Percentiles rank a stretch among this genome's conserved stretches.
Conservation (phyloP, 2,888 invertebrate species). For the Pycnomerus fuliginosus region DNA sequence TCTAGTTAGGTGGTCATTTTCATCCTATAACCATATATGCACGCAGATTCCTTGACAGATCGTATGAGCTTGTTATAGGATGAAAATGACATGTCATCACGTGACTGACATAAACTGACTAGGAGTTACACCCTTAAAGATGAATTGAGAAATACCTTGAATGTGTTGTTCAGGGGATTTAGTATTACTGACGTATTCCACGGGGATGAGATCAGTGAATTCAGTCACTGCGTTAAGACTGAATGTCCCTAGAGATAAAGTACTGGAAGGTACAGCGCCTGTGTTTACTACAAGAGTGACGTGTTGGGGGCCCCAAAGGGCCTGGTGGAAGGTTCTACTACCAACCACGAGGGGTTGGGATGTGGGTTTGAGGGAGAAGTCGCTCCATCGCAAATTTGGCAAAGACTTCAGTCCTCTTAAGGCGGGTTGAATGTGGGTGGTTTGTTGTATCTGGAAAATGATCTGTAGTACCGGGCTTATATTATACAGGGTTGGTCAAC, state of each 20-base stretch:
- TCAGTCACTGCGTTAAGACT: constrained; percentile 75
- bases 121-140: no score
- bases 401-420: constrained; percentile 71
- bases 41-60: no score
- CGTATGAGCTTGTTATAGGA: no score
- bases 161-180: constrained; percentile 62
- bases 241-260: constrained; percentile 59
- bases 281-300: constrained; percentile 68
- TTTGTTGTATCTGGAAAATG: constrained; percentile 64
- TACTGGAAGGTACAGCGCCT: constrained; percentile 59
- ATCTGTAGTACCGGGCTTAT: no score
- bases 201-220: constrained; percentile 76
- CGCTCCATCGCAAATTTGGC: constrained; percentile 71
- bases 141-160: no score
- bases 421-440: constrained; percentile 65
- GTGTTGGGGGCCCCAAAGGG: constrained; percentile 71
- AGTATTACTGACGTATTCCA: constrained; percentile 62
- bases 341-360: constrained; percentile 61
- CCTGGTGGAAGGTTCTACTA: constrained; percentile 72
- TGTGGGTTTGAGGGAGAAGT: constrained; percentile 61
- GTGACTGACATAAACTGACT: no score
- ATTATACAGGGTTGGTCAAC: no score
- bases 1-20: no score
- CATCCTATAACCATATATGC: no score
- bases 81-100: no score